Base-by-base conservation (phyloP, 2,113 vertebrate genomes). In the Pteruthius melanotis region DNA sequence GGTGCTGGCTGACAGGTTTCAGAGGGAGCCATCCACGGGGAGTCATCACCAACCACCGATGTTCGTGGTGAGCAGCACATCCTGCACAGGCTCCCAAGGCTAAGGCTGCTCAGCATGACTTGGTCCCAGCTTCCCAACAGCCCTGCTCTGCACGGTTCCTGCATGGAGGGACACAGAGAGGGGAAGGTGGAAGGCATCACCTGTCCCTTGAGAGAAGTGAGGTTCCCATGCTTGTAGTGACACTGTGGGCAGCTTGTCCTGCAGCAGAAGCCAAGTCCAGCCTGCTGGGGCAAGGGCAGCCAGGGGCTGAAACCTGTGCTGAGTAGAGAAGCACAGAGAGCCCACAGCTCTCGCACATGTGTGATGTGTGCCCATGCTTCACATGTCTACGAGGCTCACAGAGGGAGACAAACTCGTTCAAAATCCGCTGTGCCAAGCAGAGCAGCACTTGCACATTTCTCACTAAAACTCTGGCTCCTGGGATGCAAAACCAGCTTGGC, bases 41-140 rank as follows among this genome's bases (percentile, higher is more conserved):
- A 64, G 37, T 27, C 2, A 0, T 45, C 74, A 24, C 65, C 2
- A 1, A 70, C 60, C 23, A 7, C 53, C 2, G 0, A 16, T 0
- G 0, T 35, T 66, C 37, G 80, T 35, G 60, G 31, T 15, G 52
- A 23, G 54, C 5, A 10, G 3, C 8, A 13, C n/a, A 1, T 52
- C 72, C 83, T 57, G 47, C 72, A 14, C 60, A 16, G 13, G 6
- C 42, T 65, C 1, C 89, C 49, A 39, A 12, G 37, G 68, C 31
- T 20, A 12, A 37, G 26, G 45, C 81, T 72, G 49, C 59, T 53
- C 82, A 26, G 9, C 52, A 3, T 0, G 5, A 35, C 52, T 39
- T 1, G 0, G 15, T 24, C 20, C 37, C 69, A 71, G 70, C n/a
- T 57, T 49, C 44, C 84, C 13, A 5, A 13, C 13, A 82, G 80